A percentile compares a stretch with the other conserved stretches of the same genome.
Evolutionary conservation across 1,140 invertebrate species (phyloP).

Genomic region (Leptoteleia sp.): DNA sequence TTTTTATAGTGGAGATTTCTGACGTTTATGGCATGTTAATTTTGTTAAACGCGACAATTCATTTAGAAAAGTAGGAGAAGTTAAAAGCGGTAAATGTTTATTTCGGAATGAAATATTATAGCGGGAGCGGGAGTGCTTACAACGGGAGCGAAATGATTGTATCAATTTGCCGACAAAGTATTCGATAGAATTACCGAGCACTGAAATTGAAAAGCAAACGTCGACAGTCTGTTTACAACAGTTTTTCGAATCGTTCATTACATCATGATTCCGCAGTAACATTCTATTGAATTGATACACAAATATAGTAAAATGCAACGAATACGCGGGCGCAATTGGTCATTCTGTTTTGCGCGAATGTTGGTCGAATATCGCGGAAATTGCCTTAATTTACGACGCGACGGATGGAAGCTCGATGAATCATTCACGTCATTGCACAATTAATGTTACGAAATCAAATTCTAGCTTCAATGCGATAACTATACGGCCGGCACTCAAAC

Average conservation of each 20-base stretch:
- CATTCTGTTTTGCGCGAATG: constrained; percentile 51
- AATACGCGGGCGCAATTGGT: constrained; percentile 39
- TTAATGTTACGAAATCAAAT: constrained; percentile 74
- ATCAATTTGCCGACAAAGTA: constrained; percentile 4
- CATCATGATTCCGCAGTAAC: constrained; percentile 26
- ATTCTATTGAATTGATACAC: constrained; percentile 44
- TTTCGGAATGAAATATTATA: no score
- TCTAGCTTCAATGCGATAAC: constrained; percentile 49
- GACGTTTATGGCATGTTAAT: no score
- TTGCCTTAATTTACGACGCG: constrained; percentile 71
- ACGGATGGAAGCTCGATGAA: constrained; percentile 70
- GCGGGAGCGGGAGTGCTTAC: no score
- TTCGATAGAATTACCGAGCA: constrained; percentile 24
- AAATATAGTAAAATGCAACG: constrained; percentile 49
- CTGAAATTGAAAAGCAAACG: constrained; percentile 41
- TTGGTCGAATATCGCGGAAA: constrained; percentile 66
- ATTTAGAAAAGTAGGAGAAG: no score
- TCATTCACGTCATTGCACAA: constrained; percentile 69
- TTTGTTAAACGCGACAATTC: no score
- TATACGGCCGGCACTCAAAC: constrained; percentile 38
- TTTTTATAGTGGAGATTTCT: no score
- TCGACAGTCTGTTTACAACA: constrained; percentile 43
- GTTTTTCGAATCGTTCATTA: constrained; percentile 49
- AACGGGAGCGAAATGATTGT: constrained; percentile 2
- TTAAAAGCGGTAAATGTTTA: no score